Conservation (phyloP, 2,113 vertebrate species). For the Lipotes vexillifer region DNA sequence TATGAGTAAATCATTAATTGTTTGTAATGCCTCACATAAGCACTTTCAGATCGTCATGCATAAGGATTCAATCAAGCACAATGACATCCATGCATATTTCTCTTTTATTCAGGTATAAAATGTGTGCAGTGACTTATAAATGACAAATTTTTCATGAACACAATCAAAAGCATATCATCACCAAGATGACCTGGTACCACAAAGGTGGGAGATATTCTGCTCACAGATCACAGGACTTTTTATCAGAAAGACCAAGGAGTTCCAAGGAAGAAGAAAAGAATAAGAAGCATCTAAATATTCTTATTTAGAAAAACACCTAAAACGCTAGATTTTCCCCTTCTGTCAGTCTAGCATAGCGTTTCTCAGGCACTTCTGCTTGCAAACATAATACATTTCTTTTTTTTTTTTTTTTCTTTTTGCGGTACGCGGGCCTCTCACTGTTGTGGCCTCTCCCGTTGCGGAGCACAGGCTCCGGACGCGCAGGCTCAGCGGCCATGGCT, state of each 20-base stretch:
- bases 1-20: constrained; percentile 43
- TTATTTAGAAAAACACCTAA: neutral
- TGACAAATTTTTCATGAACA: constrained; percentile 14
- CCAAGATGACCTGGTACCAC: neutral
- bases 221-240: neutral
- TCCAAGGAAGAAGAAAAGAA: neutral
- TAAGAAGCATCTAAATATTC: neutral
- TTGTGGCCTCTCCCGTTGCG: no score
- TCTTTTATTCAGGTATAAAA: constrained; percentile 37
- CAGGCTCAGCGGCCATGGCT: no score
- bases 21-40: neutral
- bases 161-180: neutral
- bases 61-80: neutral
- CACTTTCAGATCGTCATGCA: neutral
- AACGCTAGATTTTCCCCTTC: neutral
- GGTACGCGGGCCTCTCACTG: accelerated
- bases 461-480: no score
- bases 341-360: neutral
- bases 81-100: neutral
- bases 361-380: neutral
- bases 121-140: constrained; percentile 36
- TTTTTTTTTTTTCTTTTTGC: no score
- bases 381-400: neutral
- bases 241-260: neutral
- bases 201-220: neutral